Conservation (phyloP, 2,888 invertebrate genomes). For the Tetramorium bicarinatum region DNA sequence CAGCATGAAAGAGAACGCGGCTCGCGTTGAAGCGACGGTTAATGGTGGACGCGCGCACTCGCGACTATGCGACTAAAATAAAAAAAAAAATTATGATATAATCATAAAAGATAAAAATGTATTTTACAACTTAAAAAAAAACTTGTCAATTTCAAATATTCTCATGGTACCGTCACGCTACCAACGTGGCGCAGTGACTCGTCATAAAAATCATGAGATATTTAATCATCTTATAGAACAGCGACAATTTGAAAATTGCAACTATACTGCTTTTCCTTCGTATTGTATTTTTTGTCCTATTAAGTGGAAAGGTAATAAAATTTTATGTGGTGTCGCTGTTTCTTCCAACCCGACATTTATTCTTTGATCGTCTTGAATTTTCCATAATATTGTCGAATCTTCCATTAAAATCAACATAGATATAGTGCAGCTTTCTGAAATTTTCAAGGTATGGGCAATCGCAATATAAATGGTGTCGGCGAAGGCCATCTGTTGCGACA, state of each 20-base stretch:
- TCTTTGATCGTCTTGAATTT: neutral
- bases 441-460: conserved; percentile 50
- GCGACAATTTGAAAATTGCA: neutral
- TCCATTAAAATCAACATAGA: conserved; percentile 61
- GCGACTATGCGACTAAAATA: too few species aligned
- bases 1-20: too few species aligned
- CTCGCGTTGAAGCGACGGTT: too few species aligned
- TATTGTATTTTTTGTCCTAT: neutral
- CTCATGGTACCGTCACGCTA: neutral
- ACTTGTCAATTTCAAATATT: neutral
- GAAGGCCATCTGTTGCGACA: conserved; percentile 73
- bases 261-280: neutral
- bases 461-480: conserved; percentile 77
- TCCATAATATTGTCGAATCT: neutral
- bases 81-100: too few species aligned
- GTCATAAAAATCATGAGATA: neutral
- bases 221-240: neutral
- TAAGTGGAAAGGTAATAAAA: neutral
- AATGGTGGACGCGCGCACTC: too few species aligned
- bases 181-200: neutral
- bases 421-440: conserved; percentile 23
- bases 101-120: conserved; percentile 6
- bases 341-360: neutral
- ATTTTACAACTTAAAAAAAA: neutral
- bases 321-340: neutral